These are phyloP conservation scores for Cyphomyrmex costatus DNA, from an alignment of 1,140 invertebrate genomes.

Conservation along the genomic window DNA sequence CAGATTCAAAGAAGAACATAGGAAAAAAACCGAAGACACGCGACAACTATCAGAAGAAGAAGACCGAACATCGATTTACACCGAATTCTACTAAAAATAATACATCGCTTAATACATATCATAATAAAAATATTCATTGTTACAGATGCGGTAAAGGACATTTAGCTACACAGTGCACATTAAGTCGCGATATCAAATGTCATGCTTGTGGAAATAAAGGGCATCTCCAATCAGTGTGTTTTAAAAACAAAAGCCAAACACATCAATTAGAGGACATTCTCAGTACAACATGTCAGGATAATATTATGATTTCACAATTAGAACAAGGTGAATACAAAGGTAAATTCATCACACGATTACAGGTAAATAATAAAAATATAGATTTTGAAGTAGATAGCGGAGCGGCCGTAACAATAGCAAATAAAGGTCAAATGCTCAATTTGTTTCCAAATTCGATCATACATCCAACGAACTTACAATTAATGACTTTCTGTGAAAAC, in stretches of 20 bases:
- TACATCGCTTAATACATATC: too few species aligned
- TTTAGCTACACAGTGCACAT: constrained; percentile 6
- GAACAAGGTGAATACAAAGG: background rate
- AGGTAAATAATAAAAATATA: background rate
- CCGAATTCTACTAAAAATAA: too few species aligned
- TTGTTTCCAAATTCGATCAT: background rate
- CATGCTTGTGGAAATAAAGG: background rate
- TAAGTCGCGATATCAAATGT: background rate
- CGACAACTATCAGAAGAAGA: too few species aligned
- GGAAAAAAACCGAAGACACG: too few species aligned
- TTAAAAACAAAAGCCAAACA: background rate
- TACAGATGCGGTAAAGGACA: background rate
- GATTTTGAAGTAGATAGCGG: background rate
- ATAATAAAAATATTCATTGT: background rate
- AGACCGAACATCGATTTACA: too few species aligned
- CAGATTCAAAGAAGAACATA: too few species aligned
- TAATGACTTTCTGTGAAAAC: background rate
- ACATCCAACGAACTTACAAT: background rate
- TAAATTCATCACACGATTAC: background rate
- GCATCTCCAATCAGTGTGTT: background rate
- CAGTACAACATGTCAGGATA: background rate
- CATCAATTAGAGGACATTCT: background rate
- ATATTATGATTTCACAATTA: background rate
- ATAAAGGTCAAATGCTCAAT: background rate
- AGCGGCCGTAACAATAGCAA: background rate